phyloP scores from a whole-genome alignment of 2,888 invertebrate genomes.

The Helicoverpa assulta region DNA sequence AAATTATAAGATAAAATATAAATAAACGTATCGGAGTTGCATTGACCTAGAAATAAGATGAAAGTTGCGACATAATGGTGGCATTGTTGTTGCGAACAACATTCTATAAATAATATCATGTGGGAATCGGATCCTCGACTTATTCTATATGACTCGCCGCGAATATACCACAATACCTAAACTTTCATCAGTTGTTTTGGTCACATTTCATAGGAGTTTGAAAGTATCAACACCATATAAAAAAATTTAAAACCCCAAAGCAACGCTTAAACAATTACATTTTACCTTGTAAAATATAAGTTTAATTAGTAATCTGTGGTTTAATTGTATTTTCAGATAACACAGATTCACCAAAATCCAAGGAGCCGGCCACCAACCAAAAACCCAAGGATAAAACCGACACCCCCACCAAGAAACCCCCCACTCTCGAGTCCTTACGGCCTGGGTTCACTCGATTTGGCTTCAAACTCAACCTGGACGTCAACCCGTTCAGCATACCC shows the following conservation, averaged over 20 bases:
- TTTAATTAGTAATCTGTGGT: too few species aligned
- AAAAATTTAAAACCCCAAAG: too few species aligned
- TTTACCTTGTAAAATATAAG: too few species aligned
- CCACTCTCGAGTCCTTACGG: conserved; percentile 70
- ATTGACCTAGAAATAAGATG: neutral
- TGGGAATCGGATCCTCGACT: too few species aligned
- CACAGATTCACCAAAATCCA: conserved; percentile 46
- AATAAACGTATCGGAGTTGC: neutral
- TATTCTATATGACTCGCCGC: too few species aligned
- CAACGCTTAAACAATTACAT: too few species aligned
- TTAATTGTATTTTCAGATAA: conserved; percentile 39
- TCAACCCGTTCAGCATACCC: conserved; percentile 81
- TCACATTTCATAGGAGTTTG: too few species aligned
- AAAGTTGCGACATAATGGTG: neutral
- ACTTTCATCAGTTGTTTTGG: too few species aligned
- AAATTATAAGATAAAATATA: neutral
- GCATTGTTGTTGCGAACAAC: neutral
- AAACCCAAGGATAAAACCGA: conserved; percentile 67
- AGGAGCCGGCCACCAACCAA: conserved; percentile 65
- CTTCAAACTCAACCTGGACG: conserved; percentile 84
- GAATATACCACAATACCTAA: too few species aligned
- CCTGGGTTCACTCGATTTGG: conserved; percentile 86
- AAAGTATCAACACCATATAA: too few species aligned
- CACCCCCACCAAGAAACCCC: conserved; percentile 68
- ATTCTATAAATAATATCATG: neutral